A percentile compares a stretch with the other conserved stretches of the same genome.
phyloP scores from a whole-genome alignment of 2,113 vertebrate species.

The Dasypus novemcinctus region DNA sequence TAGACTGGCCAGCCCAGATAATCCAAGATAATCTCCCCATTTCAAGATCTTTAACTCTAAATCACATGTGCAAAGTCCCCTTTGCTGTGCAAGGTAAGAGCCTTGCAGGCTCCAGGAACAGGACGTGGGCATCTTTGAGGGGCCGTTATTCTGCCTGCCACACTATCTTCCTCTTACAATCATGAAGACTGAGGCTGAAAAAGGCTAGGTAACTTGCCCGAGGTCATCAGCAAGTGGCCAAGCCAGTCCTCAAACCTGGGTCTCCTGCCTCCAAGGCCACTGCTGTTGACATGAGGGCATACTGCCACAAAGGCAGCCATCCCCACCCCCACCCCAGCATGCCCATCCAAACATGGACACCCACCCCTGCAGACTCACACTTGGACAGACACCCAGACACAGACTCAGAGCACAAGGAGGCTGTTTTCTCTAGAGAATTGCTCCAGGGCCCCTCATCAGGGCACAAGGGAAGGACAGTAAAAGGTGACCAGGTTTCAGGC shows the following conservation, averaged over 20 bases:
- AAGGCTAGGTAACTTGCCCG: neutral
- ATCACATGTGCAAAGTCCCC: neutral
- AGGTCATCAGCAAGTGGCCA: neutral
- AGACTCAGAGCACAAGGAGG: neutral
- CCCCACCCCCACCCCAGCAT: accelerated
- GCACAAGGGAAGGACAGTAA: neutral
- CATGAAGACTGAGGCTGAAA: neutral
- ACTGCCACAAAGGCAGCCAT: too few relatives aligned
- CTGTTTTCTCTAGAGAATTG: neutral
- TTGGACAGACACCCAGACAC: neutral
- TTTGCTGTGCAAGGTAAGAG: neutral
- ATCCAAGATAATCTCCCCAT: neutral
- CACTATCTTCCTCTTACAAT: neutral
- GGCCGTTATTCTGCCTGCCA: neutral
- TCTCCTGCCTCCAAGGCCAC: neutral
- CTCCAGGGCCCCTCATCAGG: neutral
- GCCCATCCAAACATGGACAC: neutral
- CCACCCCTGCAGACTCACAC: neutral
- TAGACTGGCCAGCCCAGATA: neutral
- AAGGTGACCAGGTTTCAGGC: neutral
- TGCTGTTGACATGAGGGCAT: neutral
- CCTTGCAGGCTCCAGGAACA: neutral
- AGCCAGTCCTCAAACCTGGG: neutral
- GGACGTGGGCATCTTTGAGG: neutral
- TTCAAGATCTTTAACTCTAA: neutral